Conservation (phyloP, 1,140 invertebrate species). For the Aleiodes sp. region DNA sequence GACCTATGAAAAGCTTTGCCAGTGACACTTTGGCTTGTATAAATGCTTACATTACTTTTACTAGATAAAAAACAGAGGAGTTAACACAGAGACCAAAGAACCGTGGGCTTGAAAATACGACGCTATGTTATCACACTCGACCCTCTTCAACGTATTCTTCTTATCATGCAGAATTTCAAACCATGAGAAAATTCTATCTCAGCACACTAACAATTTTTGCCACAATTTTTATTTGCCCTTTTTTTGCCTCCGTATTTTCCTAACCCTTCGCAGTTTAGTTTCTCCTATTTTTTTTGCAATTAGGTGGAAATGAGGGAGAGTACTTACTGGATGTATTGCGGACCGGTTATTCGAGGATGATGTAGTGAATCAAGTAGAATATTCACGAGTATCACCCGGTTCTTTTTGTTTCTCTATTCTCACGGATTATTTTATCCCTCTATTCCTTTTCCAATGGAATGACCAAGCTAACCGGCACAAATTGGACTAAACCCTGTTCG, state of each 20-base stretch:
- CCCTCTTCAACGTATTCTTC: neutral
- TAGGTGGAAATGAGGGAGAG: neutral
- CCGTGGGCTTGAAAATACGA: neutral
- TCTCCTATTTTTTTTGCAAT: neutral
- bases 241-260: neutral
- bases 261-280: neutral
- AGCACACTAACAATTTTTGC: neutral
- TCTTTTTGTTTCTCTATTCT: neutral
- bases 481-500: neutral
- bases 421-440: neutral
- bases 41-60: neutral
- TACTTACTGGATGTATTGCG: neutral
- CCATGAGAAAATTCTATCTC: neutral
- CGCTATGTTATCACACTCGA: neutral
- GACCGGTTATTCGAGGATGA: neutral
- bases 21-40: neutral
- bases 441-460: neutral
- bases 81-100: neutral
- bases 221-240: neutral
- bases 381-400: neutral
- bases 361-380: neutral
- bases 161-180: neutral
- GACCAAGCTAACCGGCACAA: neutral
- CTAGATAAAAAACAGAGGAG: neutral
- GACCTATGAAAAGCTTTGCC: neutral